Evolutionary conservation across 2,888 invertebrate species (phyloP).

Genomic region (Xestia c-nigrum): DNA sequence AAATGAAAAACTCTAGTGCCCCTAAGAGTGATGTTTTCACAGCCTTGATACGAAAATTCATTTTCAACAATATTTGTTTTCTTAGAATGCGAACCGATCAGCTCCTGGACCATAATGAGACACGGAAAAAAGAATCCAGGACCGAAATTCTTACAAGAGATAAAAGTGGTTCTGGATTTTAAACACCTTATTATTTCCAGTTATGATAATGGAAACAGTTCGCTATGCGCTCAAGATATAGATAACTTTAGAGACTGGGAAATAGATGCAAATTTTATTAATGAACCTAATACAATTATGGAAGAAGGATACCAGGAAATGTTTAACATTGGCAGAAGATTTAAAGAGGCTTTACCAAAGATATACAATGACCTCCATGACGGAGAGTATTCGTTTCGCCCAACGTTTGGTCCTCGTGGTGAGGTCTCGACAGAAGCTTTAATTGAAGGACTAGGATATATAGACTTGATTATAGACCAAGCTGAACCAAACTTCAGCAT

Average conservation of each 20-base stretch:
- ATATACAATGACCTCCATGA: slow-evolving; percentile 86
- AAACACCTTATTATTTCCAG: slow-evolving; percentile 72
- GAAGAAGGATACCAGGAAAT: slow-evolving; percentile 91
- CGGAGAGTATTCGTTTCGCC: slow-evolving; percentile 88
- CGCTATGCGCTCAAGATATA: slow-evolving; percentile 81
- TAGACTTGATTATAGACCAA: slow-evolving; percentile 57
- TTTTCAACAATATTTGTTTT: not conserved
- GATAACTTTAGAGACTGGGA: slow-evolving; percentile 77
- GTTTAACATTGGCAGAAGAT: slow-evolving; percentile 88
- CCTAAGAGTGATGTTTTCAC: too few species aligned
- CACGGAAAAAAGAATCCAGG: slow-evolving; percentile 76
- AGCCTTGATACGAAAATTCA: too few species aligned
- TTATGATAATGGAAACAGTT: slow-evolving; percentile 75
- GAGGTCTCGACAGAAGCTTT: slow-evolving; percentile 91
- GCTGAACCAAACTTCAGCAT: slow-evolving; percentile 46
- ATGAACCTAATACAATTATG: slow-evolving; percentile 70
- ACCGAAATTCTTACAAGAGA: slow-evolving; percentile 57
- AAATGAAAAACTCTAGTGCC: too few species aligned
- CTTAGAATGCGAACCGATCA: slow-evolving; percentile 75
- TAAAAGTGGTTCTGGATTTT: slow-evolving; percentile 70
- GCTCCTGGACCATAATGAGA: slow-evolving; percentile 77
- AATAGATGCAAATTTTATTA: slow-evolving; percentile 69
- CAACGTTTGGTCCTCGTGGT: slow-evolving; percentile 89
- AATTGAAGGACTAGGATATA: slow-evolving; percentile 83
- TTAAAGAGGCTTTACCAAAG: slow-evolving; percentile 75